A percentile compares a stretch with the other conserved stretches of the same genome.
Evolutionary conservation across 2,797 vertebrate genomes (phyloP).

Genomic region (Tadarida brasiliensis): DNA sequence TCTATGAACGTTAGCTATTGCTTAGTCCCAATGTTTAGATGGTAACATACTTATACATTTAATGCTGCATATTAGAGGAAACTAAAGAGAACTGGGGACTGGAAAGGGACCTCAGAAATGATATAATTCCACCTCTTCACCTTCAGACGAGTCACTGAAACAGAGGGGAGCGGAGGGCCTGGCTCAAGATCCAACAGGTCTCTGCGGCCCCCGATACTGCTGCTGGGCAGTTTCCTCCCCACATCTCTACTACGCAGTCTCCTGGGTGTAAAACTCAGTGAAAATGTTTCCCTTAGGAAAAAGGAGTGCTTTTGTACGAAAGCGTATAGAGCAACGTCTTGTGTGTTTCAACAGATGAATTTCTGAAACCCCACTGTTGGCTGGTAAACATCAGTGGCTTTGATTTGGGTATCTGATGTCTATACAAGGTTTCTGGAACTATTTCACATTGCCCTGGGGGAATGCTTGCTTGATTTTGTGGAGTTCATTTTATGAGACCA

Average conservation of each 20-base stretch:
- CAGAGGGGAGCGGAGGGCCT: too few relatives aligned
- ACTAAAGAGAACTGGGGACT: background rate
- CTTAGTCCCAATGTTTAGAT: background rate
- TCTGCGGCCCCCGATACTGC: too few relatives aligned
- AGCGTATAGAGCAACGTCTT: background rate
- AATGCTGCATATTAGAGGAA: background rate
- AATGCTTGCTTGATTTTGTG: background rate
- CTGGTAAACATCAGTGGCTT: background rate
- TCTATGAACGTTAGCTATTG: background rate
- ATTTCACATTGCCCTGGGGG: too few relatives aligned
- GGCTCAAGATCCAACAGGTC: background rate
- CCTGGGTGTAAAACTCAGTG: fast-evolving
- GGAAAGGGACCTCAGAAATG: background rate
- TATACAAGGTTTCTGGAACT: background rate
- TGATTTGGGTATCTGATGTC: background rate
- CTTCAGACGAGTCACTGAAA: background rate
- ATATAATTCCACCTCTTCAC: background rate
- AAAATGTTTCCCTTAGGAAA: background rate
- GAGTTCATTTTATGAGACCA: background rate
- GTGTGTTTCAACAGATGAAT: background rate
- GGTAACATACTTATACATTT: background rate
- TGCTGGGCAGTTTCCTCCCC: background rate
- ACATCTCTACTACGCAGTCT: background rate
- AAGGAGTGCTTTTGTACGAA: background rate
- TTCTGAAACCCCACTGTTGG: background rate